Evolutionary conservation across 2,113 vertebrate genomes (phyloP).

Genomic region (Hipposideros armiger): DNA sequence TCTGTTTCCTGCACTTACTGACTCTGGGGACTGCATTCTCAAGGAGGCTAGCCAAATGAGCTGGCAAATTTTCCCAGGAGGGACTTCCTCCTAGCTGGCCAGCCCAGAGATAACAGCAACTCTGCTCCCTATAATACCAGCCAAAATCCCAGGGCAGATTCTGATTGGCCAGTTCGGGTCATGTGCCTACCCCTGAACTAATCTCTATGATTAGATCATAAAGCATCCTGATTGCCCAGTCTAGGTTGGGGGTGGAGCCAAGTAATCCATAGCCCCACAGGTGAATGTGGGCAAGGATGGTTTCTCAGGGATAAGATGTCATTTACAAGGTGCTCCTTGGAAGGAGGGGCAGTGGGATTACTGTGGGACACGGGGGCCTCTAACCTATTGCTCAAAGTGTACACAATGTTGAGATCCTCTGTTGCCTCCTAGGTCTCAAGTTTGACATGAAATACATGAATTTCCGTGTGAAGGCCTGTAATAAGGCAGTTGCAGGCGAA

Average conservation of each 20-base stretch:
- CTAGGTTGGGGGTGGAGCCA: background rate
- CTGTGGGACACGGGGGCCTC: background rate
- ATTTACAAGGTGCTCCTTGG: background rate
- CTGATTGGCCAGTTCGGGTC: conserved; percentile 9
- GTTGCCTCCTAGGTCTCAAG: conserved; percentile 87
- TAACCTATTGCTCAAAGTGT: background rate
- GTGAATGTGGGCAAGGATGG: background rate
- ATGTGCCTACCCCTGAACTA: conserved; percentile 6
- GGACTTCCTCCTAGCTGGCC: background rate
- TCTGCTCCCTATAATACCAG: background rate
- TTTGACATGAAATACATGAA: conserved; percentile 97
- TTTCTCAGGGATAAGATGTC: background rate
- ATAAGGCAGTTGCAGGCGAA: conserved; percentile 97
- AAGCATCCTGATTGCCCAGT: background rate
- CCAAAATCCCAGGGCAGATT: background rate
- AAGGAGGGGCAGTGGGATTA: background rate
- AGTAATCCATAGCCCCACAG: too few relatives aligned
- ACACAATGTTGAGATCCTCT: background rate
- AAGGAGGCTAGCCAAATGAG: background rate
- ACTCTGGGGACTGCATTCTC: background rate
- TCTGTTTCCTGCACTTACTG: background rate
- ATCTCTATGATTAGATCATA: background rate
- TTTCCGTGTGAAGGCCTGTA: conserved; percentile 95
- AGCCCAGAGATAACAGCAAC: too few relatives aligned
- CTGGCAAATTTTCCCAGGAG: background rate